Conservation (phyloP, 1,140 invertebrate genomes). For the Gerris buenoi region DNA sequence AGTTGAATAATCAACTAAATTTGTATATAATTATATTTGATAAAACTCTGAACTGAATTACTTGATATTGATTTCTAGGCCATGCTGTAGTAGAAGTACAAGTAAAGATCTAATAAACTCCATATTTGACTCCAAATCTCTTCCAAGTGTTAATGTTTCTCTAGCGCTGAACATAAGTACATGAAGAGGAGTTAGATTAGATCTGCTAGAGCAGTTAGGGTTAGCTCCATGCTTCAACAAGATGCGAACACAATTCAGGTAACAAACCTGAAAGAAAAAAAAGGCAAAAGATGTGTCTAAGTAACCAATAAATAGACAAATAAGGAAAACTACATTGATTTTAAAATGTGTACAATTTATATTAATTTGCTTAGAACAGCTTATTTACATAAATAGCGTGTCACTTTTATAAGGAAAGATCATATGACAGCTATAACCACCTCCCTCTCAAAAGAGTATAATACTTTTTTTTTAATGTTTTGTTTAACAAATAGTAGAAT, state of each 20-base stretch:
- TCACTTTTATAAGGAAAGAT: no score
- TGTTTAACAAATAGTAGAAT: no score
- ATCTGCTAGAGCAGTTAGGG: slow-evolving; percentile 52
- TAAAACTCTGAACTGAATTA: not conserved
- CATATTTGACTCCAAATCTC: slow-evolving; percentile 45
- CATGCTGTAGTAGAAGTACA: slow-evolving; percentile 48
- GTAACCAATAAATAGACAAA: no score
- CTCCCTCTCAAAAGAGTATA: no score
- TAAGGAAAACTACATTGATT: no score
- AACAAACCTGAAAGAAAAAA: slow-evolving; percentile 43
- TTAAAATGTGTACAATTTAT: no score
- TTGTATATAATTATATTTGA: not conserved
- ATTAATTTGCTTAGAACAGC: no score
- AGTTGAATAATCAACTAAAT: not conserved
- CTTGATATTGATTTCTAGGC: slow-evolving; percentile 45
- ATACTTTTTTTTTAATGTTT: no score
- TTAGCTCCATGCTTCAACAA: slow-evolving; percentile 52
- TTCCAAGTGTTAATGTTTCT: slow-evolving; percentile 38
- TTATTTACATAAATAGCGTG: no score
- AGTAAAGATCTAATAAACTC: slow-evolving; percentile 49
- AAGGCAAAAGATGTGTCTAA: no score
- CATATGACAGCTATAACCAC: no score
- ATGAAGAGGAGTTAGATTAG: slow-evolving; percentile 52
- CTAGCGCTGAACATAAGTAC: slow-evolving; percentile 56
- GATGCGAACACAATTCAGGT: slow-evolving; percentile 54